Percentiles rank a stretch among this genome's conserved stretches.
Conservation (phyloP, 2,797 vertebrate genomes). For the Lepidocolaptes lacrymiger region DNA sequence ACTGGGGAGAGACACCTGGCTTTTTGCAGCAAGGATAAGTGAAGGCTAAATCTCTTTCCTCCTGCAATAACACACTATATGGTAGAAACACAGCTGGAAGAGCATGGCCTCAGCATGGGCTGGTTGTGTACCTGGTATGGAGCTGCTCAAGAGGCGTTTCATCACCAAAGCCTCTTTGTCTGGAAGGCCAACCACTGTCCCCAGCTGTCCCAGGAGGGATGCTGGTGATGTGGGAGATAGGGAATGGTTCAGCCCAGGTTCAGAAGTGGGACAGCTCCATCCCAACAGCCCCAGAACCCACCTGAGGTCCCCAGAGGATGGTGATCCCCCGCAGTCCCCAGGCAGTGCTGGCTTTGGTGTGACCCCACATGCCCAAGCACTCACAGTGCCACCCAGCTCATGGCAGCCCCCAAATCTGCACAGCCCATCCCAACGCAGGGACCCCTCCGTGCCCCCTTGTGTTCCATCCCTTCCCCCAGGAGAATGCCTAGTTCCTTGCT, state of each 20-base stretch:
- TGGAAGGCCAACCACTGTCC: not conserved
- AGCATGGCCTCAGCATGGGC: rapidly evolving
- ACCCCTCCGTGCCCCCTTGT: rapidly evolving
- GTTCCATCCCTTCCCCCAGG: not conserved
- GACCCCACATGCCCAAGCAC: not conserved
- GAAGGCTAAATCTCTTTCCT: not conserved
- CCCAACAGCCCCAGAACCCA: not conserved
- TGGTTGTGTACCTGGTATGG: not conserved
- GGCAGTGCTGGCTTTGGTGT: not conserved
- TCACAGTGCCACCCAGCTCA: not conserved
- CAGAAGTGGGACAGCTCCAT: not conserved
- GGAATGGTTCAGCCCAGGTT: not conserved
- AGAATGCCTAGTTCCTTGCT: not conserved
- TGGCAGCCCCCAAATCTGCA: not conserved
- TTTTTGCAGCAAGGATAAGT: not conserved
- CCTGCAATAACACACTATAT: not conserved
- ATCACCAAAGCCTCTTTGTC: not conserved
- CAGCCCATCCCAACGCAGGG: not conserved
- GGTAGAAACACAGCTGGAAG: not conserved
- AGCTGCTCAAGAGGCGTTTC: slow-evolving; percentile 2
- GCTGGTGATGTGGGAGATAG: not conserved
- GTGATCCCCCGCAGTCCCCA: not conserved
- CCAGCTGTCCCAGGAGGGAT: not conserved
- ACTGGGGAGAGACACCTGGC: rapidly evolving
- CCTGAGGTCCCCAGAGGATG: not conserved